Conservation (phyloP, 2,797 vertebrate species). For the Eulemur mongoz region DNA sequence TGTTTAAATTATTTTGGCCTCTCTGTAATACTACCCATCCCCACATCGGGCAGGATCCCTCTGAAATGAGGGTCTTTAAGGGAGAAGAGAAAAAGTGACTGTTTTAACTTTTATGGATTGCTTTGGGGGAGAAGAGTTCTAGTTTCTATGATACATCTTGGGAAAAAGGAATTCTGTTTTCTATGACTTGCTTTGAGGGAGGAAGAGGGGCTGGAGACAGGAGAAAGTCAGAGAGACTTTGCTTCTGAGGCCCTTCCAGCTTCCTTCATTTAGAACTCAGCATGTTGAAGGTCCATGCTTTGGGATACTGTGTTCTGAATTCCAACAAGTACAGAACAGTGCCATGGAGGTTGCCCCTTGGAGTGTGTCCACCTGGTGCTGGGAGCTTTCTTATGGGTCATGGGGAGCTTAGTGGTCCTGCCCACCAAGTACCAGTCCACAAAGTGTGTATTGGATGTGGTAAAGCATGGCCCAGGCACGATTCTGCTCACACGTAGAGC, state of each 20-base stretch:
- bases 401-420: background rate
- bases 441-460: background rate
- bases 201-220: too few relatives aligned
- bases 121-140: too few relatives aligned
- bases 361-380: fast-evolving
- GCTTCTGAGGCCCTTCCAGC: background rate
- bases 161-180: background rate
- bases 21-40: background rate
- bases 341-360: background rate
- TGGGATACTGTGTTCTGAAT: background rate
- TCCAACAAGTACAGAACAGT: background rate
- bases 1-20: background rate
- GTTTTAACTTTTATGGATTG: too few relatives aligned
- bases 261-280: background rate
- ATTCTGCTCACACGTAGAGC: background rate
- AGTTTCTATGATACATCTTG: too few relatives aligned
- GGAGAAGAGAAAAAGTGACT: too few relatives aligned
- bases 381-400: background rate
- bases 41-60: too few relatives aligned
- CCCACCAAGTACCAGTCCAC: background rate
- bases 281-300: background rate
- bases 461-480: too few relatives aligned
- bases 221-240: background rate
- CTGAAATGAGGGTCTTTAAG: too few relatives aligned
- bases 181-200: background rate